Base-by-base conservation (phyloP, 1,140 invertebrate species). In the Potamilus streckersoni region DNA sequence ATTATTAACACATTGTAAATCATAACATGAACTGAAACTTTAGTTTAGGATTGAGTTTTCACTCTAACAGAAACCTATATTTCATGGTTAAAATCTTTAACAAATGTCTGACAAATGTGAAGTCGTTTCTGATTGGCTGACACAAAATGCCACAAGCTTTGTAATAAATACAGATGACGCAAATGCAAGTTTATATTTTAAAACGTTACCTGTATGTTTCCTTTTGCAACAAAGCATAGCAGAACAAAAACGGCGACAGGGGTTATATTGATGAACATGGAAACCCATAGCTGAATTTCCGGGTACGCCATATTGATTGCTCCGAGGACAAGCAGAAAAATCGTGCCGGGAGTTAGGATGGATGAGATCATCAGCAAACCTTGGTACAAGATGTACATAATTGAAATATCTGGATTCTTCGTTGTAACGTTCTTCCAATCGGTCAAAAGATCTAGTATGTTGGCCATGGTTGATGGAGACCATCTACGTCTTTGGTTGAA, bases 401-500 rank as follows among this genome's bases (percentile, higher is more conserved):
- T 69, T 8, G 84, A 84, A n/a, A 87, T 85, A 55, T 83, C 79
- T 4, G 78, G 58, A 61, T 83, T 85, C 27, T 79, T 79, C 58
- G 69, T 82, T 13, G 92, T 88, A 2, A 92, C 77, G 58, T 69
- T 73, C 19, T 74, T 79, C 79, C 80, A 83, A 74, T 80, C 79
- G 83, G 86, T 82, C 6, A 93, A 83, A 11, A 93, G 81, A 82
- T 93, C 93, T 68, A 93, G 86, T 58, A 93, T 93, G 83, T 94
- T 94, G 38, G 93, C 93, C 87, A 93, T 91, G 6, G 93, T 93
- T 4, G 92, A 93, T 6, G 93, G 93, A 57, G 93, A 92, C 93
- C 93, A 93, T n/a, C 93, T 85, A 27, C 93, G 80, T 17, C 93
- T 80, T 83, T 93, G 93, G 73, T 93, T 93, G 84, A 92, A 93